Percentiles rank a stretch among this genome's conserved stretches.
Evolutionary conservation across 2,888 invertebrate species (phyloP).

Genomic region (Drosophila niveifrons): DNA sequence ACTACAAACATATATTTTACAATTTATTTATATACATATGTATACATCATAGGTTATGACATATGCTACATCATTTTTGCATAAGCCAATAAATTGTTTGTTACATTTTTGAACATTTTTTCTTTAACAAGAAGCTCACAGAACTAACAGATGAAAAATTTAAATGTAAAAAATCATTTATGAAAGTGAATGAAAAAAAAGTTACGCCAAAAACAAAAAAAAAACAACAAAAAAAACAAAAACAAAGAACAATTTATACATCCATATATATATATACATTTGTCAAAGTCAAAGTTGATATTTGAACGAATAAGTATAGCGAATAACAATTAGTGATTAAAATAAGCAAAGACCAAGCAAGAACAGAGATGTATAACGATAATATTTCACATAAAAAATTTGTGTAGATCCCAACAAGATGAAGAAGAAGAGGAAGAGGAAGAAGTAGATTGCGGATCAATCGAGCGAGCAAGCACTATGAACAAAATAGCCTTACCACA

Average conservation of each 20-base stretch:
- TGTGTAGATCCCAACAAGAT: slow-evolving; percentile 17
- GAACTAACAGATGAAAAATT: slow-evolving; percentile 44
- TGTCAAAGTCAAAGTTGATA: slow-evolving; percentile 47
- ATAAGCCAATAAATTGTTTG: slow-evolving; percentile 72
- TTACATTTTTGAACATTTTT: slow-evolving; percentile 71
- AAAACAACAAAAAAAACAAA: slow-evolving; percentile 15
- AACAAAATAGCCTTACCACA: slow-evolving; percentile 47
- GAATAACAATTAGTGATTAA: slow-evolving; percentile 56
- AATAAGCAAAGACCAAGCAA: slow-evolving; percentile 69
- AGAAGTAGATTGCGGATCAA: slow-evolving; percentile 8
- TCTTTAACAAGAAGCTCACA: slow-evolving; percentile 51
- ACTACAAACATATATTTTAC: slow-evolving; percentile 67
- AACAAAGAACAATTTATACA: slow-evolving; percentile 46
- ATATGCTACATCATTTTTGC: slow-evolving; percentile 70
- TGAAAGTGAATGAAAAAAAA: slow-evolving; percentile 13
- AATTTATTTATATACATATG: slow-evolving; percentile 70
- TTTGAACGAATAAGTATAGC: slow-evolving; percentile 34
- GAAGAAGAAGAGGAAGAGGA: background rate
- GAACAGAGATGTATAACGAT: slow-evolving; percentile 42
- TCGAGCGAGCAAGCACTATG: slow-evolving; percentile 19
- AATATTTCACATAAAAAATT: slow-evolving; percentile 24
- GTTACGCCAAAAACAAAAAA: slow-evolving; percentile 52
- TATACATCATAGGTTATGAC: slow-evolving; percentile 59
- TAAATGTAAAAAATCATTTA: slow-evolving; percentile 19
- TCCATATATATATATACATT: slow-evolving; percentile 59